Base-by-base conservation (phyloP, 2,888 invertebrate genomes). In the Oeneis ivallda region DNA sequence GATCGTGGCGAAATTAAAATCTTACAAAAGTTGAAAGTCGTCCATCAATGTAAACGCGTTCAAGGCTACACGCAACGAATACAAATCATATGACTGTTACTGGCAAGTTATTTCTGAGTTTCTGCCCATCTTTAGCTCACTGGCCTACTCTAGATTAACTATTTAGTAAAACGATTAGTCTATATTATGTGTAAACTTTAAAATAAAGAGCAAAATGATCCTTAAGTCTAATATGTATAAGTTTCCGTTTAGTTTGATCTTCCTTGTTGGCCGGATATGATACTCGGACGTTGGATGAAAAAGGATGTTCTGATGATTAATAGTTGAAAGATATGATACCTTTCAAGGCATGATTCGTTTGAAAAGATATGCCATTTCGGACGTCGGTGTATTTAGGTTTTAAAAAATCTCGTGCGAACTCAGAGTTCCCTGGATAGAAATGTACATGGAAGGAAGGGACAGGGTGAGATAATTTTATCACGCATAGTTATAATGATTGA, bases 1-100 rank as follows among this genome's bases (percentile, higher is more conserved):
- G 26, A 26, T n/a, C n/a, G n/a, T n/a, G n/a, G n/a, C n/a, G n/a
- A n/a, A n/a, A n/a, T n/a, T 26, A 26, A 26, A 26, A 26, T 26
- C 26, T 26, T 26, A 26, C 5, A 26, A 1, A 52, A 32, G 26
- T 54, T 2, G 26, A 61, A 62, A 45, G 11, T 41, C 53, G 64
- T 58, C 11, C 17, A 10, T 63, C 69, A 76, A 41, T 74, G 81
- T 62, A 70, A 49, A 57, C 70, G 43, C 45, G 17, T 57, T 11
- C 32, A 47, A 68, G 53, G 57, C 65, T 67, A 69, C 76, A 77
- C 80, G 81, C 63, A 19, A 49, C 56, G 78, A 74, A 79, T 81
- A 62, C 60, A 47, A 77, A 81, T 60, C 61, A 71, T 66, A 53
- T 65, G 64, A 69, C 70, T 67, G 73, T 72, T 70, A 73, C 59